Evolutionary conservation across 2,113 vertebrate genomes (phyloP).

Genomic region (Nesospiza acunhae): DNA sequence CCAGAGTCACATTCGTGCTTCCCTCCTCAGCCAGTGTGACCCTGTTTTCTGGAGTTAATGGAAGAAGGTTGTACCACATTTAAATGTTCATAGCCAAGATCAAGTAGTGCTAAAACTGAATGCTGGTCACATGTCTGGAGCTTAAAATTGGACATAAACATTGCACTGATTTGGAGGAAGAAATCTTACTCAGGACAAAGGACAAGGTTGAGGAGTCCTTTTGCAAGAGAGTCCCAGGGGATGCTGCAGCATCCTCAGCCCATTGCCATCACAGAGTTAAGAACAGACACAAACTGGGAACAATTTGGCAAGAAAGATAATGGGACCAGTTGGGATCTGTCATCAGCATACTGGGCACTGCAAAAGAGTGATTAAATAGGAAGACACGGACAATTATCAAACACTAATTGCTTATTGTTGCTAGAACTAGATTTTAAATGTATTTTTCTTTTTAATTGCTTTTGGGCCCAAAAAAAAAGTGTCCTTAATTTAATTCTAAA

Average conservation of each 20-base stretch:
- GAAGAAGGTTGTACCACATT: not conserved
- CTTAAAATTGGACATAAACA: not conserved
- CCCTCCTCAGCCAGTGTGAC: not conserved
- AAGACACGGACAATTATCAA: constrained; percentile 35
- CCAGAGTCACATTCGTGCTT: not conserved
- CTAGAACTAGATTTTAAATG: constrained; percentile 43
- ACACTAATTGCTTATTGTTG: constrained; percentile 61
- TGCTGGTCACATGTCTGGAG: not conserved
- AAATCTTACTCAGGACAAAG: not conserved
- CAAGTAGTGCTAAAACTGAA: not conserved
- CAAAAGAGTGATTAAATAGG: constrained; percentile 51
- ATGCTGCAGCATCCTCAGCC: not conserved
- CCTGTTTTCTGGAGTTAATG: not conserved
- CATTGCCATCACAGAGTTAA: not conserved
- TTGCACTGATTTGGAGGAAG: not conserved
- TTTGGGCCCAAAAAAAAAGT: constrained; percentile 9
- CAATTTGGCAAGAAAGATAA: not conserved
- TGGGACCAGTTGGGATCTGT: constrained; percentile 25
- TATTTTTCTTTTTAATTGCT: constrained; percentile 55
- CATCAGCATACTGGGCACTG: constrained; percentile 39
- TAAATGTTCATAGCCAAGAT: not conserved
- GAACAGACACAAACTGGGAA: not conserved
- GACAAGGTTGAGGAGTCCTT: not conserved
- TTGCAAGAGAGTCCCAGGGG: rapidly evolving
- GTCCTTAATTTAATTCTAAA: constrained; percentile 64